phyloP scores from a whole-genome alignment of 2,797 vertebrate genomes.

The Gymnocypris eckloni region DNA sequence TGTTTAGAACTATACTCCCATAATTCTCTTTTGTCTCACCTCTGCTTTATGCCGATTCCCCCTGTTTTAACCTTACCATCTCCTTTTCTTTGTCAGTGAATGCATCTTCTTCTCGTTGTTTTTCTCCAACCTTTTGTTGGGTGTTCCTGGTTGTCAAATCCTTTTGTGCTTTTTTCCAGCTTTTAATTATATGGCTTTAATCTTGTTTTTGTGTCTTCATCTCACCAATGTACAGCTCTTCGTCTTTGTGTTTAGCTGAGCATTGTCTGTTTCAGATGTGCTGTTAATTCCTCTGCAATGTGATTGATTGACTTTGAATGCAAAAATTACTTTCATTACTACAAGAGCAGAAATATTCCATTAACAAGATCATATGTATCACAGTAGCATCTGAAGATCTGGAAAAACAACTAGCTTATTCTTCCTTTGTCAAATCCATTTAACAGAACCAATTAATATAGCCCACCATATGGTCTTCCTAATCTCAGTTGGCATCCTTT shows the following conservation, averaged over 20 bases:
- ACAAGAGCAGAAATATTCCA: background rate
- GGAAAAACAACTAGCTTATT: background rate
- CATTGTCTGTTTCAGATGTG: slow-evolving; percentile 14
- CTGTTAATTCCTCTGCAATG: background rate
- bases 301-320: slow-evolving; percentile 16
- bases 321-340: background rate
- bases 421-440: background rate
- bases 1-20: slow-evolving; percentile 49
- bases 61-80: slow-evolving; percentile 24
- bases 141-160: slow-evolving; percentile 15
- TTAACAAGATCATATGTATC: background rate
- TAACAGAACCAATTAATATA: slow-evolving; percentile 19
- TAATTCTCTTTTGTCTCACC: slow-evolving; percentile 25
- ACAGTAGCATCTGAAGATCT: slow-evolving; percentile 11
- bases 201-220: slow-evolving; percentile 52
- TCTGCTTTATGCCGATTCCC: slow-evolving; percentile 25
- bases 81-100: slow-evolving; percentile 23
- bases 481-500: slow-evolving; percentile 7
- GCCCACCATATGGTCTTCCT: background rate
- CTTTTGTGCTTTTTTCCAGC: slow-evolving; percentile 12
- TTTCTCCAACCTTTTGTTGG: background rate
- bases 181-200: slow-evolving; percentile 28
- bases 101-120: slow-evolving; percentile 1
- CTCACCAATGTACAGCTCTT: slow-evolving; percentile 41
- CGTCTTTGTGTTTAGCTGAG: slow-evolving; percentile 37